phyloP scores from a whole-genome alignment of 2,888 invertebrate genomes.

The Muschampia plurimacula region DNA sequence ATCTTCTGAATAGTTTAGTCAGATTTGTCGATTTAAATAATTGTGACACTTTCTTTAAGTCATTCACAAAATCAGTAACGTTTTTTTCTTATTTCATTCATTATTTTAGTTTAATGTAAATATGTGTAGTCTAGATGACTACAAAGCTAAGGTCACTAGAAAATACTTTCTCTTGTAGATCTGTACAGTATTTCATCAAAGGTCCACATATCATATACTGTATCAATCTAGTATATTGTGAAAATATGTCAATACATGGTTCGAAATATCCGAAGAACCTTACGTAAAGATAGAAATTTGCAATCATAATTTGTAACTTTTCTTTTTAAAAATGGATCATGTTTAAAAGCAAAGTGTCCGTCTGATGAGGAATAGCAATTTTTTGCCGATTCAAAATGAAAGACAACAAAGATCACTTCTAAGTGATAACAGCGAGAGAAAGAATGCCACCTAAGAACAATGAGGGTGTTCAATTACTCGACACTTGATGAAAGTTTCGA shows the following conservation, averaged over 20 bases:
- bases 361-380: conserved; percentile 55
- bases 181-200: too few species aligned
- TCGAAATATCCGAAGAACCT: too few species aligned
- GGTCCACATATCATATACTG: too few species aligned
- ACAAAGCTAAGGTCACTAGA: too few species aligned
- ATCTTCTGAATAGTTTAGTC: conserved; percentile 46
- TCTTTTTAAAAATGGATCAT: not conserved
- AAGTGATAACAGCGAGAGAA: conserved; percentile 66
- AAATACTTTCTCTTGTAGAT: too few species aligned
- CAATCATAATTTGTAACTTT: too few species aligned
- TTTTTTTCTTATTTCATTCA: not conserved
- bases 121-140: too few species aligned
- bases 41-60: conserved; percentile 29
- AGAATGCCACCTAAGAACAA: conserved; percentile 63
- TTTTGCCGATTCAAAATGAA: conserved; percentile 55
- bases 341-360: conserved; percentile 7
- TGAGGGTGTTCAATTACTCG: conserved; percentile 62
- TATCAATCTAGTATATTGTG: too few species aligned
- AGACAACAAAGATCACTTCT: conserved; percentile 64
- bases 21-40: conserved; percentile 48
- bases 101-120: not conserved
- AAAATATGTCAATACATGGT: too few species aligned
- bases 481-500: conserved; percentile 66
- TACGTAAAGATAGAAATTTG: too few species aligned
- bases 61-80: too few species aligned